Evolutionary conservation across 2,113 vertebrate species (phyloP).

Genomic region (Asarcornis scutulata): DNA sequence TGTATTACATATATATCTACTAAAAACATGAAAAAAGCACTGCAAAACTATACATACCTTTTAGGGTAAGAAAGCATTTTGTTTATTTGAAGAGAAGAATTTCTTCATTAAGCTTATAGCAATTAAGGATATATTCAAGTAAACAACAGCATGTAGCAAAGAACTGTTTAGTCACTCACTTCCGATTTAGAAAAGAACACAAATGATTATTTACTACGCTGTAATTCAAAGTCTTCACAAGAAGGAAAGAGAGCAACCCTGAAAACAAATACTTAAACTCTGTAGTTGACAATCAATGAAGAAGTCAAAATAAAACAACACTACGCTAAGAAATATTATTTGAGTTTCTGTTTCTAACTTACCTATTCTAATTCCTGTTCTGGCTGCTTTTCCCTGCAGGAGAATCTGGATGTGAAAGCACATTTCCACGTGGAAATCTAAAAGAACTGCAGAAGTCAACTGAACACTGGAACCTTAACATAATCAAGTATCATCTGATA

Average conservation of each 20-base stretch:
- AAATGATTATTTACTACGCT: not conserved
- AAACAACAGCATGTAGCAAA: not conserved
- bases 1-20: not conserved
- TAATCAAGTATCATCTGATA: not conserved
- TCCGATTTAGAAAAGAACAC: not conserved
- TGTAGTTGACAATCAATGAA: not conserved
- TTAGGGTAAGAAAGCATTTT: not conserved
- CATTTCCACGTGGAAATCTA: not conserved
- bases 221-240: not conserved
- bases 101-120: not conserved
- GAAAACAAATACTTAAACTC: not conserved
- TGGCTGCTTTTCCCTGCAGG: not conserved
- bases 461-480: not conserved
- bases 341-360: not conserved
- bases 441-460: not conserved
- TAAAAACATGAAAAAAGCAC: not conserved
- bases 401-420: not conserved
- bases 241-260: not conserved
- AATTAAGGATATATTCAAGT: not conserved
- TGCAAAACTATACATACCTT: not conserved
- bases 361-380: not conserved
- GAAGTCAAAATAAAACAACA: not conserved
- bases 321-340: not conserved
- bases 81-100: not conserved
- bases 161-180: not conserved